Conservation (phyloP, 2,888 invertebrate genomes). For the Pediacus dermestoides region DNA sequence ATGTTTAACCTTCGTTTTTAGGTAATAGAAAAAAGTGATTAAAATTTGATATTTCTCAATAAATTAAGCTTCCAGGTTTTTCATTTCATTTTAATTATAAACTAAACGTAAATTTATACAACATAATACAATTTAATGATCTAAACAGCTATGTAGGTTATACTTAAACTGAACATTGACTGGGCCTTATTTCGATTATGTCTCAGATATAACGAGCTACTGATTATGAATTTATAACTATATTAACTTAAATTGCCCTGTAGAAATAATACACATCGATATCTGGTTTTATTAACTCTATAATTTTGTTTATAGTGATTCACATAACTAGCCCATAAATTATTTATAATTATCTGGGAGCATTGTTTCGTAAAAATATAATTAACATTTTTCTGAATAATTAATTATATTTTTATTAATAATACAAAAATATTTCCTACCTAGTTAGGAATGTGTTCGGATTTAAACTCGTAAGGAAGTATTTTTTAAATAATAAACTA, state of each 20-base stretch:
- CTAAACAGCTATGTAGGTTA: constrained; percentile 8
- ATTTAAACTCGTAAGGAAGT: no score
- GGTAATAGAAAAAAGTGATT: no score
- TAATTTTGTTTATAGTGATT: constrained; percentile 5
- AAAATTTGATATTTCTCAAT: no score
- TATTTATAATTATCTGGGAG: constrained; percentile 2
- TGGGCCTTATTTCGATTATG: constrained; percentile 13
- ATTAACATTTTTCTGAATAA: no score
- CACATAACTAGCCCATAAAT: constrained; percentile 1
- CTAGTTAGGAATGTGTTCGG: no score
- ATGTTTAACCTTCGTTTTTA: no score
- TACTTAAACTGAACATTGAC: constrained; percentile 8
- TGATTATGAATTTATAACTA: constrained; percentile 18
- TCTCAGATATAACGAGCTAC: constrained; percentile 11
- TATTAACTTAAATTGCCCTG: constrained; percentile 10
- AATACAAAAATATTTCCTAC: no score
- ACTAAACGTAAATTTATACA: constrained; percentile 11
- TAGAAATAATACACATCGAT: constrained; percentile 1
- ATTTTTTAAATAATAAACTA: no score
- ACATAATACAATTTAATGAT: constrained; percentile 14
- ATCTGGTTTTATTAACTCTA: background rate
- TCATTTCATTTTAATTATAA: constrained; percentile 12
- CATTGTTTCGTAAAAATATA: constrained; percentile 3
- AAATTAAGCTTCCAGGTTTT: no score
- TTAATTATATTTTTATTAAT: no score